Base-by-base conservation (phyloP, 2,888 invertebrate species). In the Acanthosepion esculentum region DNA sequence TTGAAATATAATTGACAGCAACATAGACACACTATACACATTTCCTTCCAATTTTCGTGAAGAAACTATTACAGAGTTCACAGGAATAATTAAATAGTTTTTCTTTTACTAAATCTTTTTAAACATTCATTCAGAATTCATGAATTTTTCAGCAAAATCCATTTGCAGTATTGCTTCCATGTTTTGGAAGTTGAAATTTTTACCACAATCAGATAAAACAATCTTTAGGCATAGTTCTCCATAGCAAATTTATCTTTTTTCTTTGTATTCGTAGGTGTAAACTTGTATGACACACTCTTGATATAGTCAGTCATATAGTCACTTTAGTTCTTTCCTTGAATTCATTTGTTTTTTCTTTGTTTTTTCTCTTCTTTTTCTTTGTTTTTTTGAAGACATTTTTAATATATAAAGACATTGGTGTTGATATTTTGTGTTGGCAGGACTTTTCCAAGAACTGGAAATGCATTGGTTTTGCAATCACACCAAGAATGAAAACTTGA, bases 341-440 rank as follows among this genome's bases (percentile, higher is more conserved):
- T 78, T 12, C 78, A n/a, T 78, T 15, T 33, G 8, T n/a, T 78
- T 78, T 78, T 78, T 5, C 23, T 12, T 78, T n/a, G 33, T 78
- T 29, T 26, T 64, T 26, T 29, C 64, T 23, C 29, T 64, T 64
- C 26, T 64, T 64, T 64, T 64, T 64, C 5, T 64, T 26, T 78
- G 10, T 78, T n/a, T 64, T 64, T 64, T 33, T n/a, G 0, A 12
- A 15, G 15, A 78, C n/a, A n/a, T 78, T 78, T 78, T n/a, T 78
- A n/a, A n/a, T 78, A 78, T 78, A 78, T 78, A 78, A 78, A 78
- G 78, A 78, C n/a, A n/a, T 78, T 78, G 78, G 78, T 78, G 78
- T 78, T 78, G 78, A 78, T 10, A 78, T 78, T 33, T n/a, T 78
- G 78, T 78, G n/a, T 78, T 78, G 78, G 78, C 78, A 78, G 78